Base-by-base conservation (phyloP, 2,888 invertebrate genomes). In the Amiota communis region DNA sequence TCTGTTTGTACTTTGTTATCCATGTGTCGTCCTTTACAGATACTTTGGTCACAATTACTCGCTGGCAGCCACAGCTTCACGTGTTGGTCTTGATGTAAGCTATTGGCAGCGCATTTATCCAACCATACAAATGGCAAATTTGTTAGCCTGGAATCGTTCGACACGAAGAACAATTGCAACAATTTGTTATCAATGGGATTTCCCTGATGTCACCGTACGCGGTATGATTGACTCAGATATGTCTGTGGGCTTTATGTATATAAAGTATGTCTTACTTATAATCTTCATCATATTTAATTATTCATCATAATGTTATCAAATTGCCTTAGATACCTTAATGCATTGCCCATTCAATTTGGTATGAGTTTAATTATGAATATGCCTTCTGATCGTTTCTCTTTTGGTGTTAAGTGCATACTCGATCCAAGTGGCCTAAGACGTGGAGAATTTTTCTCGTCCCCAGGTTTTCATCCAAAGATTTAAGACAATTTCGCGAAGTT, bases 151-250 rank as follows among this genome's bases (percentile, higher is more conserved):
- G 86, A 84, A 87, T 56, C 84, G 83, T 8, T 84, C 73, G 17
- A 86, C 86, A 0, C 77, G 85, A 10, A 84, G 87, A 71, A 85
- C 89, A 0, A 86, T 89, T 65, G 89, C 88, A 63, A 86, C 88
- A 10, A 78, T 90, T 46, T 86, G 85, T 76, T 90, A 90, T 80
- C 89, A 89, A 70, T 88, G 87, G 87, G 86, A 88, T 67, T 89
- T 88, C 70, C 73, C 81, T 59, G 86, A 89, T 65, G 82, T 87
- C 11, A 76, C 80, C 17, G 84, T 90, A 0, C 85, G 88, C 15
- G 89, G 89, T 17, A 86, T 86, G 87, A 72, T 90, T 6, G 87
- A 89, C 70, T 90, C 90, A 20, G 87, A 90, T 79, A 84, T 86
- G 49, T 84, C 88, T 1, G 87, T 89, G 63, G 90, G 90, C 46